Evolutionary conservation across 2,113 vertebrate genomes (phyloP), one percentile per base, ranked within the genome.

Genomic region (Canis aureus): DNA sequence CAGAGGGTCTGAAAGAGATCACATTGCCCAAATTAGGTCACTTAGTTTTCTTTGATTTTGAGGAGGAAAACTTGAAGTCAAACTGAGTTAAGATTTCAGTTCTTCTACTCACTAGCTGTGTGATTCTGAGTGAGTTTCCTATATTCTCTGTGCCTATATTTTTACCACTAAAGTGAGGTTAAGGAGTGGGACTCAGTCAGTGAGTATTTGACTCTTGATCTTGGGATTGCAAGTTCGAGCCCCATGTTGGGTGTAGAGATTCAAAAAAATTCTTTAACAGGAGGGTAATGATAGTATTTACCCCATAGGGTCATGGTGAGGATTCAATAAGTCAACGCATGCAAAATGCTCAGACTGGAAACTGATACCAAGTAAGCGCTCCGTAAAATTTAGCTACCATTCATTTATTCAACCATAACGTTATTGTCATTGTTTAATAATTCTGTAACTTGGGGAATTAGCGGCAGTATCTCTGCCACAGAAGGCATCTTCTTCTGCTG

Each of bases 11-110:
- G 13, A 67, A 59, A 57, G 57, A 53, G 60, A 38, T 91, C 71
- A 76, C 23, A 86, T 69, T 88, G 60, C 71, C 82, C 32, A 67
- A 53, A 20, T 71, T 51, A 78, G 22, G 22, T 53, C 76, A 78
- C 15, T 79, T 90, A n/a, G 4, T 76, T 49, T 59, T 91, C 83
- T 96, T 96, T 19, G 66, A 2, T 82, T 93, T 62, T 93, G 20
- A 86, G 55, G 62, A 92, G 25, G 17, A 91, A 94, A 83, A 60
- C 66, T 94, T 73, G 29, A 27, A 89, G 27, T 51, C 53, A 84
- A 86, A 32, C 9, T 49, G 66, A 23, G 55, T 78, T 83, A 87
- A 88, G 60, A 76, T 53, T 76, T 64, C 19, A 12, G 32, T 15
- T 67, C n/a, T 69, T 23, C 27, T 11, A 12, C 35, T 92, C 16